These are phyloP conservation scores for Bombyx mandarina DNA, from an alignment of 1,140 invertebrate genomes.

Conservation along the genomic window DNA sequence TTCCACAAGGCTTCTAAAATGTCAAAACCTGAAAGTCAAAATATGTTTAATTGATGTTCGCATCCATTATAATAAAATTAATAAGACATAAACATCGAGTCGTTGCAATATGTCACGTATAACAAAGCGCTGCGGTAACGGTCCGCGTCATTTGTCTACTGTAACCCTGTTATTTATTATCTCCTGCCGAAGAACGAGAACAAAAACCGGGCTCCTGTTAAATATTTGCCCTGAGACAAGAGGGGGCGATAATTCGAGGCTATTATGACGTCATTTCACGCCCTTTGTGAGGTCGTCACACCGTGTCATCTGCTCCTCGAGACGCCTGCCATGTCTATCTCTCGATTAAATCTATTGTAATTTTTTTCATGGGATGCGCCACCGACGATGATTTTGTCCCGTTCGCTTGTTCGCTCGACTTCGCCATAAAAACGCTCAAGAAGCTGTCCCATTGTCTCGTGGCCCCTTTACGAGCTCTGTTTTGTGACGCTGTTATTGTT, in stretches of 20 bases:
- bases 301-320: slow-evolving; percentile 67
- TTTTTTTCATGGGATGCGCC: slow-evolving; percentile 67
- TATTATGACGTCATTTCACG: slow-evolving; percentile 71
- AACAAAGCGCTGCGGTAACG: slow-evolving; percentile 63
- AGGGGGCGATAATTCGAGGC: slow-evolving; percentile 69
- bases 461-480: slow-evolving; percentile 64
- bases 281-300: slow-evolving; percentile 66
- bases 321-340: slow-evolving; percentile 64
- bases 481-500: slow-evolving; percentile 69
- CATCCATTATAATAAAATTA: slow-evolving; percentile 16
- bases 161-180: slow-evolving; percentile 65
- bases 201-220: slow-evolving; percentile 65
- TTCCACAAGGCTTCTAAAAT: no score
- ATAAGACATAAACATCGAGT: slow-evolving; percentile 67
- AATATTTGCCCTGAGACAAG: slow-evolving; percentile 70
- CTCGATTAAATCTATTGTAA: slow-evolving; percentile 69
- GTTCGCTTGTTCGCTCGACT: slow-evolving; percentile 57
- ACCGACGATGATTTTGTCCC: slow-evolving; percentile 66
- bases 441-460: slow-evolving; percentile 62
- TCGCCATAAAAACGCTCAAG: slow-evolving; percentile 60
- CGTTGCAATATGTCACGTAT: slow-evolving; percentile 59
- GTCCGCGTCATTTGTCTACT: slow-evolving; percentile 58
- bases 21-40: neutral
- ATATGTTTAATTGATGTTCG: neutral
- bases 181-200: slow-evolving; percentile 54